These are phyloP conservation scores for Temnothorax ravouxi DNA, from an alignment of 2,888 invertebrate genomes.

Conservation along the genomic window DNA sequence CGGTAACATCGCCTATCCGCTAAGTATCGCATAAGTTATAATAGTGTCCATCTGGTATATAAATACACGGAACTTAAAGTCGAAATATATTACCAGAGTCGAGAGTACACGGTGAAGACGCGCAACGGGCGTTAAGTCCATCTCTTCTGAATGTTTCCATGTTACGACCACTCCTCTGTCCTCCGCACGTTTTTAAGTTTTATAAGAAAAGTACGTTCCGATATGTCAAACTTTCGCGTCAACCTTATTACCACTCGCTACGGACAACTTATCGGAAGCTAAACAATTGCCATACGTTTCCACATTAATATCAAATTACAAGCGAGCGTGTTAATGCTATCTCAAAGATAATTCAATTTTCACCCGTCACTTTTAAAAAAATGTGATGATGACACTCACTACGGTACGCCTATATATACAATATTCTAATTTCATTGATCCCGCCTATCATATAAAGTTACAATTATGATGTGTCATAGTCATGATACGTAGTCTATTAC, in stretches of 20 bases:
- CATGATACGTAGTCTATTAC: conserved; percentile 74
- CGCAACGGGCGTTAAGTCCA: conserved; percentile 15
- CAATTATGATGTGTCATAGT: conserved; percentile 84
- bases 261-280: conserved; percentile 47
- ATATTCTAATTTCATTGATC: conserved; percentile 83
- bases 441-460: conserved; percentile 84
- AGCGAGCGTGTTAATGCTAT: conserved; percentile 5
- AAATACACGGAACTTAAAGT: conserved; percentile 71
- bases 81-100: conserved; percentile 59
- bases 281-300: conserved; percentile 39
- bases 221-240: conserved; percentile 55
- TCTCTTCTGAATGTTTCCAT: conserved; percentile 34
- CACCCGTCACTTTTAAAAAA: conserved; percentile 51
- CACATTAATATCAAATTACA: conserved; percentile 25
- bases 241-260: conserved; percentile 34
- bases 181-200: conserved; percentile 11
- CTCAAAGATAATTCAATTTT: conserved; percentile 19
- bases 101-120: conserved; percentile 43
- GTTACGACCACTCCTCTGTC: neutral
- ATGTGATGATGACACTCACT: conserved; percentile 63
- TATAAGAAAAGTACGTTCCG: conserved; percentile 43
- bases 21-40: conserved; percentile 73
- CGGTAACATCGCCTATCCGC: conserved; percentile 81
- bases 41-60: conserved; percentile 70
- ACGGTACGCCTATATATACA: conserved; percentile 80